Base-by-base conservation (phyloP, 2,888 invertebrate genomes). In the Rhagium mordax region DNA sequence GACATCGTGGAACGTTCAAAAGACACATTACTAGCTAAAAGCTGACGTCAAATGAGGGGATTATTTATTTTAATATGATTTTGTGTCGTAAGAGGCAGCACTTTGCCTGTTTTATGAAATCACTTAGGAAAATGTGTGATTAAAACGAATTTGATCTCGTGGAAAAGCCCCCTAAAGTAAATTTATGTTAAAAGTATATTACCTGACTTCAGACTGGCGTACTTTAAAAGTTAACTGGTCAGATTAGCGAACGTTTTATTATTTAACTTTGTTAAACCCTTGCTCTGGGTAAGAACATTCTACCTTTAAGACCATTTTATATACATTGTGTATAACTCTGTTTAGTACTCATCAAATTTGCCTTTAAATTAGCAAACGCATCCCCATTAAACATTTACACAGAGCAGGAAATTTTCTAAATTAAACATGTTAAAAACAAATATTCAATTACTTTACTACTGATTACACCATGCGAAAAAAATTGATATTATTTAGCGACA, bases 71-170 rank as follows among this genome's bases (percentile, higher is more conserved):
- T 85, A 85, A 85, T 84, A 80, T 81, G 82, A 85, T 85, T 85
- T 83, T 83, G 81, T 78, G 77, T 81, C 74, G 80, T 81, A 82
- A 83, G 82, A 82, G 82, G 81, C 82, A 82, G 82, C 82, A 83
- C 84, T 82, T 83, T 80, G 80, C 82, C 77, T 74, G 75, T 82
- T 84, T 84, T 83, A 84, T 83, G 81, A 82, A 84, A 84, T 84
- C 83, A 84, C 83, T 84, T 79, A 78, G 83, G 82, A 81, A 85
- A 83, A 85, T 83, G 85, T 84, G 84, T 85, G 85, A 85, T 86
- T 85, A 85, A 85, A 86, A 85, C 83, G 84, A 86, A 86, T 86
- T 86, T 86, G 85, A 86, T 86, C 84, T 83, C 79, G 84, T 79
- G 84, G 85, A 85, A 86, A 85, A 85, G 83, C 82, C 79, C 78